A percentile compares a stretch with the other conserved stretches of the same genome.
These are phyloP conservation scores for Heteronetta atricapilla DNA, from an alignment of 2,113 vertebrate genomes.

Conservation along the genomic window DNA sequence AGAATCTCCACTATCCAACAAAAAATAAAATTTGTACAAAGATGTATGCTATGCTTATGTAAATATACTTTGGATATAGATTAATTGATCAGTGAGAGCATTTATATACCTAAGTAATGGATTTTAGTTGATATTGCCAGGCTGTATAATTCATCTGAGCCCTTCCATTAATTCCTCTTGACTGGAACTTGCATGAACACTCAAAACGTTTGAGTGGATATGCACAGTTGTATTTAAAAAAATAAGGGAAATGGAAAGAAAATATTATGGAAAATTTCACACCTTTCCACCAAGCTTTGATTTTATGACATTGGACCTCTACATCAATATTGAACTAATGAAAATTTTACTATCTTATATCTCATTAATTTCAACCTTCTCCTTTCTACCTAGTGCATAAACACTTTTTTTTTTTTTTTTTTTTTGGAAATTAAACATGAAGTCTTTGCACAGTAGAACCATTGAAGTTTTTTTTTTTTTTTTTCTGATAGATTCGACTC, in stretches of 20 bases:
- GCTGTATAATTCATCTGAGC: neutral
- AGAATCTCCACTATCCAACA: neutral
- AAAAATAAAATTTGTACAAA: neutral
- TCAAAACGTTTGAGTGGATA: neutral
- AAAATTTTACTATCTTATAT: neutral
- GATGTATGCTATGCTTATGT: neutral
- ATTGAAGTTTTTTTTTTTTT: neutral
- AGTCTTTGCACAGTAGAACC: too few species aligned
- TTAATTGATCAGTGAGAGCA: neutral
- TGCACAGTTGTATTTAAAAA: neutral
- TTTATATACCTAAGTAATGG: neutral
- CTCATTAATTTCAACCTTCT: neutral
- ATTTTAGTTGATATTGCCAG: neutral
- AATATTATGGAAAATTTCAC: neutral
- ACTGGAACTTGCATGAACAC: neutral
- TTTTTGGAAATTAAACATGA: neutral
- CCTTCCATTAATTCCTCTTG: neutral
- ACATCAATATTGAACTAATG: neutral
- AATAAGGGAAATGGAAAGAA: neutral
- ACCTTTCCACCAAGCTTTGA: neutral
- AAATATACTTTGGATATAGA: neutral
- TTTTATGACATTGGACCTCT: neutral
- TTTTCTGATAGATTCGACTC: neutral
- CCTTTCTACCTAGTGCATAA: neutral
- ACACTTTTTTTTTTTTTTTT: neutral